Evolutionary conservation across 2,113 vertebrate species (phyloP), one percentile per base, ranked within the genome.

Genomic region (Nesospiza acunhae): DNA sequence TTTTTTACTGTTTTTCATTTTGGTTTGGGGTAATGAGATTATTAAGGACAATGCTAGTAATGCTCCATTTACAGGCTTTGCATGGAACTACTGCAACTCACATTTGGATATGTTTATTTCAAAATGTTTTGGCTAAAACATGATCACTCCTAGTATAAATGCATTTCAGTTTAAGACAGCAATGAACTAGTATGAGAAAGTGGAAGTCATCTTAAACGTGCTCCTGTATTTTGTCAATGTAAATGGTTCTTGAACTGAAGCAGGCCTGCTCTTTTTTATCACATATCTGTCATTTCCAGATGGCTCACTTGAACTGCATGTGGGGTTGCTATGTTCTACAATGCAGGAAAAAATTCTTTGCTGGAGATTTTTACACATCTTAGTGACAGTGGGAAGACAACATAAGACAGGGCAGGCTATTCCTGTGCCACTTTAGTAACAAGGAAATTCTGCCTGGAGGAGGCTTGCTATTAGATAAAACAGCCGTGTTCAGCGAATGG

Each of bases 381-480:
- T 64, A 20, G 44, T 89, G 74, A 69, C 87, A 91, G 89, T 85
- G 93, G 85, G 91, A 95, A 92, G 73, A 89, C 89, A 96, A 78
- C 73, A n/a, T 68, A 84, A 90, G 74, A 77, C 33, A 53, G 86
- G 78, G 46, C 78, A 82, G 74, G 37, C 62, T 93, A 67, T 94
- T 95, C 66, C 74, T 13, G 2, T 95, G 67, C 70, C 72, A 47
- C 68, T 93, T 95, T 52, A 84, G 72, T 93, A 86, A 81, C 72
- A 74, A 72, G 76, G 64, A 59, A 93, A 84, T 92, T 96, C 89
- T 94, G 72, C 66, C 84, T 82, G 66, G 35, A 84, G 83, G 80
- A 94, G 77, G 56, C 50, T 91, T 91, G 52, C 47, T 84, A 28
- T 81, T 92, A 2, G 7, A 72, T 52, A 81, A 77, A 52, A 88